Evolutionary conservation across 2,888 invertebrate species (phyloP), one percentile per base, ranked within the genome.

Genomic region (Drosophila macrospina): DNA sequence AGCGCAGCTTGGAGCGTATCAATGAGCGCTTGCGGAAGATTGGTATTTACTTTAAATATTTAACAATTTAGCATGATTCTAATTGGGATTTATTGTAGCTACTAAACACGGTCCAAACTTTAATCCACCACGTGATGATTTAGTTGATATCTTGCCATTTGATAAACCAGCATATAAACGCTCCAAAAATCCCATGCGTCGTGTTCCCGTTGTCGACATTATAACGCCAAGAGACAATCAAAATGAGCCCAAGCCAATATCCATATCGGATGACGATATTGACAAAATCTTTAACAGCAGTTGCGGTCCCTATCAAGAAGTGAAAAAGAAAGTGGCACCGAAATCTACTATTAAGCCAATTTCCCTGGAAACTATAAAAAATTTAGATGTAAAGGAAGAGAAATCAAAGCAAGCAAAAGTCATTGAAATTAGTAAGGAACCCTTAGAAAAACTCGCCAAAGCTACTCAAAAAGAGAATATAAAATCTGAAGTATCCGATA

Each of bases 211-310:
- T 30, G 86, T 86, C 5, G 92, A 92, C 64, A 85, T 90, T 10
- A 71, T 91, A 15, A 86, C 88, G 2, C 89, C 90, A 0, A 86
- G 89, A 41, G 80, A 85, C 16, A 70, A 51, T 3, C 85, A 86
- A 28, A 83, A 88, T 60, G 84, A 83, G 8, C 69, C 84, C 37
- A 87, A 88, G 4, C 81, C 86, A 47, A 63, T 91, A 8, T 86
- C 84, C 50, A 91, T 92, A 45, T 89, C 92, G 1, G 92, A 92
- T 75, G 91, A 91, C 20, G 90, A 92, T 10, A 91, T 92, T 15
- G 92, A 92, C 64, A 92, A 91, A 69, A 75, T 92, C 4, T 92
- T 92, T 47, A 92, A 91, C 39, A 90, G 91, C 30, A 89, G 90
- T 78, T 91, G 90, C 48, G 91, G 91, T 0, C 68, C 83, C 5